phyloP scores from a whole-genome alignment of 64 coral and sea anemone genomes.

The Trachythela sp. region DNA sequence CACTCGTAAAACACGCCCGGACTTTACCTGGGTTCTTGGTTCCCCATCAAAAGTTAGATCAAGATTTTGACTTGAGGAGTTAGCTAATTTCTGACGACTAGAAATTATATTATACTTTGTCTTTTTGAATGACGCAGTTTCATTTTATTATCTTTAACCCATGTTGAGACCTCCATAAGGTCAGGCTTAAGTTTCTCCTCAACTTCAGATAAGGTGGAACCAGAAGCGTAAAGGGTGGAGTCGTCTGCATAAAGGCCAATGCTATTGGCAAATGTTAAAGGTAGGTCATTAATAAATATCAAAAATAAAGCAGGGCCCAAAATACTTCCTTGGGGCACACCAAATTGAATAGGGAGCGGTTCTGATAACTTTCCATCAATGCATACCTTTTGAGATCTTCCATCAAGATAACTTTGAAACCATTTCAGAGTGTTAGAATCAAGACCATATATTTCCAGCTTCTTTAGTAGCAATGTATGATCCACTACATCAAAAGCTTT shows the following conservation, averaged over 20 bases:
- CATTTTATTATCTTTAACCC: slow-evolving; percentile 21
- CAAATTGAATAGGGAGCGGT: neutral
- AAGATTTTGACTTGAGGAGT: no score
- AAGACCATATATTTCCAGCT: slow-evolving; percentile 10
- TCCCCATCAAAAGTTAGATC: no score
- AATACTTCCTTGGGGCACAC: slow-evolving; percentile 35
- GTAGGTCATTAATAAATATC: slow-evolving; percentile 31
- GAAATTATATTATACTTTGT: slow-evolving; percentile 35
- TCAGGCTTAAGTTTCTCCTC: slow-evolving; percentile 24
- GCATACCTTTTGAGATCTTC: slow-evolving; percentile 12
- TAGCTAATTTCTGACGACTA: slow-evolving; percentile 12
- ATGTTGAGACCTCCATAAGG: neutral
- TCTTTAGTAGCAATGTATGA: slow-evolving; percentile 20
- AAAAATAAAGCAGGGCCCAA: slow-evolving; percentile 30
- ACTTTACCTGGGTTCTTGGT: no score
- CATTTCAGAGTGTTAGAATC: neutral
- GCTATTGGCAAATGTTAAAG: slow-evolving; percentile 18
- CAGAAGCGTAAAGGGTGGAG: slow-evolving; percentile 14
- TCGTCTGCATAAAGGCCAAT: slow-evolving; percentile 40
- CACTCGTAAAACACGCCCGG: no score
- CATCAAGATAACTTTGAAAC: neutral
- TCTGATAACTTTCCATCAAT: neutral
- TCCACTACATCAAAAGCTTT: slow-evolving; percentile 41
- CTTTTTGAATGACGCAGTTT: neutral
- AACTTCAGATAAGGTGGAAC: neutral